Base-by-base conservation (phyloP, 2,797 vertebrate genomes). In the Moxostoma hubbsi region DNA sequence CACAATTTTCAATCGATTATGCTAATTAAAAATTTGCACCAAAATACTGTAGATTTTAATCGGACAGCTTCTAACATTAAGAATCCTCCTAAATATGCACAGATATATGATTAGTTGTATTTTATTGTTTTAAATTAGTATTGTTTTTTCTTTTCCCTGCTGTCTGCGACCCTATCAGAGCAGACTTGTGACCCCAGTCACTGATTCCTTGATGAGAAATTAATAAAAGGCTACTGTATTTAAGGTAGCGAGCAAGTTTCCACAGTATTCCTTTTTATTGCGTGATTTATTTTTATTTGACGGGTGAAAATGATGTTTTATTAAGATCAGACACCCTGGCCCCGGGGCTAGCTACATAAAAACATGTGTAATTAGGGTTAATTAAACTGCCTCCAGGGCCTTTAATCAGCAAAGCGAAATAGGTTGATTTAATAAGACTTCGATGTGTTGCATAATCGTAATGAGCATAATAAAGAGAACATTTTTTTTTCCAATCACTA, bases 361-460 rank as follows among this genome's bases (percentile, higher is more conserved):
- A 69, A 53, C 69, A 43, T 75, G 5, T 47, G 47, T 61, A 73
- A 79, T 67, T 68, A 53, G 43, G 53, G 61, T 73, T 73, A 61
- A 76, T 74, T 43, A 72, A 61, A 57, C 55, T 43, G 15, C n/a
- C 55, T 61, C 8, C 47, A 6, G 53, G 6, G 16, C 9, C 36
- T 70, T 81, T 81, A 57, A 67, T 70, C 55, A 55, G 47, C 61
- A 59, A n/a, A 57, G 51, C 53, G 64, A 59, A 45, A 51, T 24
- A 68, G 16, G 49, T 46, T 51, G 51, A 50, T 68, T 61, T 16
- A 79, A 71, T 79, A 68, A 72, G 65, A 45, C 77, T 80, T 71
- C 80, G 76, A 80, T 62, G 74, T 70, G 68, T n/a, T 47, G 15
- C n/a, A 61, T 79, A 10, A 73, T 73, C 53, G 80, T 59, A 64